Base-by-base conservation (phyloP, 2,888 invertebrate species). In the Axea sp. region DNA sequence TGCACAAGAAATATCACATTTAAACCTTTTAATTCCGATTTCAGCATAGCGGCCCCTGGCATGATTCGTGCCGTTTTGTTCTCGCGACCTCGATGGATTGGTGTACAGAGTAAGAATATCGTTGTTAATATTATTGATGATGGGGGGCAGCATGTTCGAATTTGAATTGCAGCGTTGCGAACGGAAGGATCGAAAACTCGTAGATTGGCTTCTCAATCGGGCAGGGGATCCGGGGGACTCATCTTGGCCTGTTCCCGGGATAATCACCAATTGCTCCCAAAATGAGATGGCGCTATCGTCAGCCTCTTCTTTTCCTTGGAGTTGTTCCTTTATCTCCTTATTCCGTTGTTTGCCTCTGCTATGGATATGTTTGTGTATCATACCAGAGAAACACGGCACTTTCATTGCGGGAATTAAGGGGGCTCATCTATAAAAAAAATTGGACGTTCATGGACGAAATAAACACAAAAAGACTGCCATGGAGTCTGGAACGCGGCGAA, bases 21-120 rank as follows among this genome's bases (percentile, higher is more conserved):
- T 51, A n/a, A 51, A 87, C 87, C 87, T 86, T 78, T 84, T 85
- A 3, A 86, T 83, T 76, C 86, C 87, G 59, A 87, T 86, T 78
- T 87, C 87, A 15, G 87, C 87, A 75, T 87, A 87, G 68, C 87
- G 84, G 22, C 86, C 84, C 43, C 87, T 81, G 51, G 82, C 80
- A 14, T 77, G 79, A 47, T 79, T 81, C 55, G 77, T 77, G 6
- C 31, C 71, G 43, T 82, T 83, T 59, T 69, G 68, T 2, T 69
- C 68, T 5, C 68, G 68, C 8, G 41, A 78, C 69, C 82, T 82
- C 53, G 77, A 79, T 12, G 83, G 80, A 71, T 79, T 86, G 71
- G 84, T 85, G 79, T 86, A 87, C 73, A 87, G 78, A 41, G 87
- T 84, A 64, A 87, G 77, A 73, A 87, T 85, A 74, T 86, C 85